Evolutionary conservation across 1,140 invertebrate genomes (phyloP), one percentile per base, ranked within the genome.

Genomic region (Vanessa atalanta): DNA sequence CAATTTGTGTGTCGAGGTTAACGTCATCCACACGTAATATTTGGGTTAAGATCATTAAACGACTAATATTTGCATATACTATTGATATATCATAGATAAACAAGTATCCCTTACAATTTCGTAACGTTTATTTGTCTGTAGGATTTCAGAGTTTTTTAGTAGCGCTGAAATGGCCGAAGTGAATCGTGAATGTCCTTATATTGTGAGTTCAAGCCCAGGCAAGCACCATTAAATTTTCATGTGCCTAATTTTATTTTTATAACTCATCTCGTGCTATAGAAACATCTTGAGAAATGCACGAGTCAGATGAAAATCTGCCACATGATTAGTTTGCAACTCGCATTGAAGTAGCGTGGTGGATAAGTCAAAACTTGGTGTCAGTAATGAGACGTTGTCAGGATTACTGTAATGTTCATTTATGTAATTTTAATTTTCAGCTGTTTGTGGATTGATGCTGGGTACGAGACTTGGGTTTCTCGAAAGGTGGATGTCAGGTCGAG

Each of bases 381-480:
- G 3, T 20, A 20, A 6, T 6, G 26, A 31, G 26, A 31, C 26
- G 26, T 31, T 31, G 26, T 31, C 26, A 31, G 26, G 26, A 1
- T 31, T 31, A 31, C n/a, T 31, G 3, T 31, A 31, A 4, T 51
- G 7, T 14, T 51, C 48, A 15, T 43, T 43, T 61, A 9, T 37
- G 16, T 53, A 13, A 14, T 14, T 15, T 26, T 57, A 20, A 47
- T 43, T 88, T 83, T 31, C 77, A 95, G 95, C 95, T 47, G 96
- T 95, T 6, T 97, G 96, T 79, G 95, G 95, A 0, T 82, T 97
- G 70, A 96, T 97, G 88, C 88, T 97, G 43, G 97, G 97, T 8
- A 93, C 95, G 51, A 93, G 97, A 65, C 94, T 98, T 80, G 96
- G 97, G 1, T 97, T 97, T 81, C 88, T 98, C 16, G 95, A 96